Percentiles rank a stretch among this genome's conserved stretches.
Evolutionary conservation across 2,888 invertebrate genomes (phyloP).

Genomic region (Ormyrus pomaceus): DNA sequence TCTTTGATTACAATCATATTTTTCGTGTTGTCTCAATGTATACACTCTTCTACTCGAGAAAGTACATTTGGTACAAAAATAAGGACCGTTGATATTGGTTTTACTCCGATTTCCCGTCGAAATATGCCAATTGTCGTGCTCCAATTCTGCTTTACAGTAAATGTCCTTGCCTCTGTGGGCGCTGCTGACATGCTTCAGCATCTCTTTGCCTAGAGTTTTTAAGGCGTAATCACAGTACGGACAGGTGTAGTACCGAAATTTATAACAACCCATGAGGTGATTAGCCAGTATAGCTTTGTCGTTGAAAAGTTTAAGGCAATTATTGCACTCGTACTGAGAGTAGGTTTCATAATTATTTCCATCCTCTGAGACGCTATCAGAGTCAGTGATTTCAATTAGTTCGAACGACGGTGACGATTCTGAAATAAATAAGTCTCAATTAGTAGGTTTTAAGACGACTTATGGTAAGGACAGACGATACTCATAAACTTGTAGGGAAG

Average conservation of each 20-base stretch:
- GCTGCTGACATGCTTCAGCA: neutral
- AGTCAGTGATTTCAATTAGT: too few species aligned
- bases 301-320: neutral
- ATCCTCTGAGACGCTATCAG: too few species aligned
- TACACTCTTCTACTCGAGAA: neutral
- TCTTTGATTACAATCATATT: neutral
- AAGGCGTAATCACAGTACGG: neutral
- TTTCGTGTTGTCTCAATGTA: neutral
- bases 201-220: neutral
- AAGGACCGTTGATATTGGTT: neutral
- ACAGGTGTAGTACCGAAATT: neutral
- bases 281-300: neutral
- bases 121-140: neutral
- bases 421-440: too few species aligned
- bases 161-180: neutral
- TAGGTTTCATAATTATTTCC: too few species aligned
- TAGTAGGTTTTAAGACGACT: too few species aligned
- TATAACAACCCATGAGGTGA: slow-evolving; percentile 1
- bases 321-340: neutral
- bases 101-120: neutral
- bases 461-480: too few species aligned
- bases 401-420: too few species aligned
- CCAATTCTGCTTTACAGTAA: neutral
- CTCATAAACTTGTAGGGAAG: too few species aligned
- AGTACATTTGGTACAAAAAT: neutral